Evolutionary conservation across 1,140 invertebrate genomes (phyloP).

Genomic region (Zaprionus davidi): DNA sequence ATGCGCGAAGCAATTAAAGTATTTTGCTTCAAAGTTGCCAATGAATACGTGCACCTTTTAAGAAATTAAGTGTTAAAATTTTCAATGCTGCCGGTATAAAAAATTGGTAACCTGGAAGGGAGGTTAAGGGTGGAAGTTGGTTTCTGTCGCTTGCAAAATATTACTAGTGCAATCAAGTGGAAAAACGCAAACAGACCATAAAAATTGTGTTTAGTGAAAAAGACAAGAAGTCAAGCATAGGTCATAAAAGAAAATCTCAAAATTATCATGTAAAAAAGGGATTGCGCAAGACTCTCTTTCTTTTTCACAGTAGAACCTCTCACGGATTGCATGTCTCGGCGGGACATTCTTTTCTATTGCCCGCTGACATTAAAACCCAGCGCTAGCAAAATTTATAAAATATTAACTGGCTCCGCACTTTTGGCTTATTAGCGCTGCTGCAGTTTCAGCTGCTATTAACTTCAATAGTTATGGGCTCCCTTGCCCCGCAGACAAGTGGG

Average conservation of each 20-base stretch:
- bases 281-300: conserved; percentile 19
- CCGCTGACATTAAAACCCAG: conserved; percentile 72
- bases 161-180: conserved; percentile 81
- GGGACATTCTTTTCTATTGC: conserved; percentile 69
- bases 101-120: conserved; percentile 55
- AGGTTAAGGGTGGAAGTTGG: conserved; percentile 12
- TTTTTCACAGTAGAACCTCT: neutral
- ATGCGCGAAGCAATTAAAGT: conserved; percentile 47
- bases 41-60: conserved; percentile 31
- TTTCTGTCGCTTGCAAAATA: conserved; percentile 61
- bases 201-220: conserved; percentile 77
- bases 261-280: conserved; percentile 35
- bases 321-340: conserved; percentile 40
- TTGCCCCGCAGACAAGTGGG: conserved; percentile 55
- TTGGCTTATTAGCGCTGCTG: conserved; percentile 13
- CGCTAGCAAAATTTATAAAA: conserved; percentile 76
- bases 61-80: neutral
- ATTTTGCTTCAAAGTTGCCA: conserved; percentile 2
- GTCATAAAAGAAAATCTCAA: conserved; percentile 46
- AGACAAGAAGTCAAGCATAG: conserved; percentile 66
- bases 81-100: conserved; percentile 23
- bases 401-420: conserved; percentile 68
- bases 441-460: conserved; percentile 7
- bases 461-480: conserved; percentile 2
- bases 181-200: conserved; percentile 82